Percentiles rank a stretch among this genome's conserved stretches.
Evolutionary conservation across 2,113 vertebrate genomes (phyloP).

Genomic region (Danionella cerebrum): DNA sequence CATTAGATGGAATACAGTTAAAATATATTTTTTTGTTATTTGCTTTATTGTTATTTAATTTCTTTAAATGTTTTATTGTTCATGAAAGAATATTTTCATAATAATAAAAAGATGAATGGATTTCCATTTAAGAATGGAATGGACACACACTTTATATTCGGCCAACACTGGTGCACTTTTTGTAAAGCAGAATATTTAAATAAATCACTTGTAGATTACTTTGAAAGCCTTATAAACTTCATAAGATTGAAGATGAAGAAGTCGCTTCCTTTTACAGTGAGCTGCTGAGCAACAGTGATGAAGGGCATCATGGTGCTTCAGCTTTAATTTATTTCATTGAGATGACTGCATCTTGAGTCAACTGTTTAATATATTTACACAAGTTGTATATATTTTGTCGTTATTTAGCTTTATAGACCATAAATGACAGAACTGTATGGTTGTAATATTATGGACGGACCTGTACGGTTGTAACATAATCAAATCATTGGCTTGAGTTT

Average conservation of each 20-base stretch:
- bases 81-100: not conserved
- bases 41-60: not conserved
- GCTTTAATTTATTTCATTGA: conserved; percentile 27
- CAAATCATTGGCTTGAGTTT: not conserved
- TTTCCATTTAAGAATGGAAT: not conserved
- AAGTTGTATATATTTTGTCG: not conserved
- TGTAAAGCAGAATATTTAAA: not conserved
- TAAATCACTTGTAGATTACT: not conserved
- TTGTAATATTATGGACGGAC: not conserved
- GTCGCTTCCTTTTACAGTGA: not conserved
- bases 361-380: conserved; percentile 9
- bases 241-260: not conserved
- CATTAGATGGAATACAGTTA: no score
- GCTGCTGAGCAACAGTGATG: conserved; percentile 15
- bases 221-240: not conserved
- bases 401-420: not conserved
- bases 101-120: not conserved
- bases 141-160: not conserved
- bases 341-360: not conserved
- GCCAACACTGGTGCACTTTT: not conserved
- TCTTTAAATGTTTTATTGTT: not conserved
- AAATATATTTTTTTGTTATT: not conserved
- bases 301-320: not conserved
- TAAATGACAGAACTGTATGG: not conserved
- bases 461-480: not conserved